Conservation (phyloP, 2,113 vertebrate genomes). For the Thinocorus orbignyianus region DNA sequence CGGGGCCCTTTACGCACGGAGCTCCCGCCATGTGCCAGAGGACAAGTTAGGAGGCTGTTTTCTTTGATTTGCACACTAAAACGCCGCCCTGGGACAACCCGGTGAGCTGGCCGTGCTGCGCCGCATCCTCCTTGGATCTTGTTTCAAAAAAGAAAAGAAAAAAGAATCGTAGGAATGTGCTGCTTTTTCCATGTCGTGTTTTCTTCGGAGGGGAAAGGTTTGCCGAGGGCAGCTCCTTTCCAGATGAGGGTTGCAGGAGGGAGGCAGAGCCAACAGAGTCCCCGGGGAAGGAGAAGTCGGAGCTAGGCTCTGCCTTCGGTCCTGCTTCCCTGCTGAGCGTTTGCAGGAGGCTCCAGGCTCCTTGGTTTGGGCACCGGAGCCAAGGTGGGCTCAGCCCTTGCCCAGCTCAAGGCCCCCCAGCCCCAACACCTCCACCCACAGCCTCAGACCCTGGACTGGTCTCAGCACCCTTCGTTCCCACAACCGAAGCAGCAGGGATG, state of each 20-base stretch:
- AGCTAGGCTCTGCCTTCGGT: neutral
- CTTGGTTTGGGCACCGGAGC: neutral
- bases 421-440: neutral
- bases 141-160: neutral
- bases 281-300: neutral
- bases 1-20: neutral
- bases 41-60: neutral
- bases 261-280: neutral
- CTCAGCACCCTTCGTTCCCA: neutral
- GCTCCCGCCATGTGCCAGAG: conserved; percentile 2
- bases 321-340: neutral
- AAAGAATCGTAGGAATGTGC: conserved; percentile 1
- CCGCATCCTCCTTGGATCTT: neutral
- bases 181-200: conserved; percentile 24
- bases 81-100: neutral
- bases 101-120: neutral
- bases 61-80: neutral
- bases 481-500: neutral
- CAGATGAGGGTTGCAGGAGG: neutral
- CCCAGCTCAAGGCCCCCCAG: neutral
- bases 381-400: fast-evolving
- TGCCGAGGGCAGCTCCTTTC: neutral
- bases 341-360: fast-evolving
- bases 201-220: neutral
- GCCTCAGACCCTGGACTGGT: neutral